These are phyloP conservation scores for Megaustenia siamemsis DNA, from an alignment of 2,888 invertebrate species.

Conservation along the genomic window DNA sequence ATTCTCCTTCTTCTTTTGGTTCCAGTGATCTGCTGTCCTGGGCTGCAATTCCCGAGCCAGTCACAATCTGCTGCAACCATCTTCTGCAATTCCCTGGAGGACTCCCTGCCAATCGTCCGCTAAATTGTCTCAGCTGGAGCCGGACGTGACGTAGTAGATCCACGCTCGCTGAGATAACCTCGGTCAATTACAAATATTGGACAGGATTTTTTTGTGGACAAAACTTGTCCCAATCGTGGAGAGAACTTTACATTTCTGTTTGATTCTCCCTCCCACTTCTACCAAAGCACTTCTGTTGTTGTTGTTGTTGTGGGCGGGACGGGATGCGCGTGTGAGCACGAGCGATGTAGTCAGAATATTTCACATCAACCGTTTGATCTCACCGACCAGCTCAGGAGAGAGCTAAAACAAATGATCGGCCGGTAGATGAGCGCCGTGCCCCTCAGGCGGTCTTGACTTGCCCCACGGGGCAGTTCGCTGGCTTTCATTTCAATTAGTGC, in stretches of 20 bases:
- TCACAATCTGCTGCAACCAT: neutral
- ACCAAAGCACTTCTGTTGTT: neutral
- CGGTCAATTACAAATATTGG: slow-evolving; percentile 36
- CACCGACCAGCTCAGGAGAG: slow-evolving; percentile 7
- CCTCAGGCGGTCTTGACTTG: neutral
- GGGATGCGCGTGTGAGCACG: neutral
- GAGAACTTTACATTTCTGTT: neutral
- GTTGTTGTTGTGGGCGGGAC: neutral
- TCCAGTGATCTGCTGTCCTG: neutral
- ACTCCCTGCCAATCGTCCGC: slow-evolving; percentile 19
- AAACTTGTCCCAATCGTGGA: slow-evolving; percentile 1
- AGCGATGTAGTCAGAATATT: neutral
- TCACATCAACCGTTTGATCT: slow-evolving; percentile 21
- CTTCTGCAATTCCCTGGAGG: slow-evolving; percentile 16
- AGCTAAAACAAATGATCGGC: slow-evolving; percentile 23
- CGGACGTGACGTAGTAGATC: neutral
- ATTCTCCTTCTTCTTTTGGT: neutral
- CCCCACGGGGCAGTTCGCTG: neutral
- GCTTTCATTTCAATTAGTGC: slow-evolving; percentile 30
- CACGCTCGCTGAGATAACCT: neutral
- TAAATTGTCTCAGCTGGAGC: slow-evolving; percentile 25
- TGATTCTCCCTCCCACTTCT: neutral
- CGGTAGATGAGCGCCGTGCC: slow-evolving; percentile 16
- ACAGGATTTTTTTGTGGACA: neutral
- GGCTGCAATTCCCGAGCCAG: neutral